These are phyloP conservation scores for Rhagonycha fulva DNA, from an alignment of 2,888 invertebrate species.

Conservation along the genomic window DNA sequence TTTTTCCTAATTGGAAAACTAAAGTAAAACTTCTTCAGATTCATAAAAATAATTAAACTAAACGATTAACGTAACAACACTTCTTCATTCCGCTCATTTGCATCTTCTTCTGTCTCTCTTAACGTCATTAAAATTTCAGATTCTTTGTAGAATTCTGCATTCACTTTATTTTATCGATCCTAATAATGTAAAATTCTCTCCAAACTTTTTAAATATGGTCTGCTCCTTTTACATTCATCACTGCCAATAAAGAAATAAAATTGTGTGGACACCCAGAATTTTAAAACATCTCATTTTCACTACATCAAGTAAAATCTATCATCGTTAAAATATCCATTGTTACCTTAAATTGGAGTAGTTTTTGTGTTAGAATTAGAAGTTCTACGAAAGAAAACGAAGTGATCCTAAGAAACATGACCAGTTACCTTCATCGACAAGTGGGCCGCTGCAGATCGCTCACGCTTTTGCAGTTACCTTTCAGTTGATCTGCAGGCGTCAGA, in stretches of 20 bases:
- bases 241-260: background rate
- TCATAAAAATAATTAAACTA: background rate
- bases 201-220: background rate
- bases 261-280: background rate
- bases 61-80: background rate
- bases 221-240: no score
- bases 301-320: background rate
- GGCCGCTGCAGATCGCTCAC: conserved; percentile 44
- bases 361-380: conserved; percentile 6
- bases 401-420: conserved; percentile 39
- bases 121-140: background rate
- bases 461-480: conserved; percentile 43
- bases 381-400: conserved; percentile 35
- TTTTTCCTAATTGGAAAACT: background rate
- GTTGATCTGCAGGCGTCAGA: conserved; percentile 47
- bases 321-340: background rate
- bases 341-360: background rate
- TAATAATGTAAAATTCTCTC: background rate
- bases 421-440: conserved; percentile 46
- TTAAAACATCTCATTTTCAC: background rate
- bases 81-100: background rate
- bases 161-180: no score
- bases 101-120: background rate
- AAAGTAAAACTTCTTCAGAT: background rate
- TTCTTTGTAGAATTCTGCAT: background rate